These are phyloP conservation scores for Brachionus rotundiformis DNA, from an alignment of 1,140 invertebrate genomes.

Conservation along the genomic window DNA sequence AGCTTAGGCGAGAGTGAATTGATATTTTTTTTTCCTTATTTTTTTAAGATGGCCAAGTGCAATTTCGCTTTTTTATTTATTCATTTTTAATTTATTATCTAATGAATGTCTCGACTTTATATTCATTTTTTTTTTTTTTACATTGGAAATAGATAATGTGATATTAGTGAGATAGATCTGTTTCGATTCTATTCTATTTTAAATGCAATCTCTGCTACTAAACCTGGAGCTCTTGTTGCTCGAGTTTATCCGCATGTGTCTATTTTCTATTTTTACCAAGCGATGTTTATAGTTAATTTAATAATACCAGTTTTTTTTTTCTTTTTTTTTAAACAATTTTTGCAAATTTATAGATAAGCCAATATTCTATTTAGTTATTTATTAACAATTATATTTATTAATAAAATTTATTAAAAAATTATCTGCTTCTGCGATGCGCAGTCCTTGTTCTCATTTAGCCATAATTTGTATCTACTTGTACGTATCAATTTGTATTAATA, in stretches of 20 bases:
- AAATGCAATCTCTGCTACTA: slow-evolving; percentile 6
- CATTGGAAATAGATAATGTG: neutral
- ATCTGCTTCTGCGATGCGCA: neutral
- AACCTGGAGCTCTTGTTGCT: neutral
- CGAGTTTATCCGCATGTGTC: neutral
- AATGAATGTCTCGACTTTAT: neutral
- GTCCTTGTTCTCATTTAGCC: no score
- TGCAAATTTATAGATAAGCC: slow-evolving; percentile 23
- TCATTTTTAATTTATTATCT: slow-evolving; percentile 10
- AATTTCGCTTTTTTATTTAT: slow-evolving; percentile 18
- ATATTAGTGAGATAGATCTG: neutral
- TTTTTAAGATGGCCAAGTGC: neutral
- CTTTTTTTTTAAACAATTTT: slow-evolving; percentile 23
- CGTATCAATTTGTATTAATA: no score
- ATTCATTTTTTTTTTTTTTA: no score
- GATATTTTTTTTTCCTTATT: neutral
- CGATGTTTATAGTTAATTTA: slow-evolving; percentile 37
- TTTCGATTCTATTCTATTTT: neutral
- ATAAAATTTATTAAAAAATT: slow-evolving; percentile 30
- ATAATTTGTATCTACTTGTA: neutral
- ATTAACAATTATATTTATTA: slow-evolving; percentile 32
- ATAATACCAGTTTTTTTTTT: slow-evolving; percentile 2
- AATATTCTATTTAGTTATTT: slow-evolving; percentile 29
- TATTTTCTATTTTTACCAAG: slow-evolving; percentile 3
- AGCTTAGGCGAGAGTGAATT: neutral